Conservation (phyloP, 2,888 invertebrate species). For the Ommatoiulus sabulosus region DNA sequence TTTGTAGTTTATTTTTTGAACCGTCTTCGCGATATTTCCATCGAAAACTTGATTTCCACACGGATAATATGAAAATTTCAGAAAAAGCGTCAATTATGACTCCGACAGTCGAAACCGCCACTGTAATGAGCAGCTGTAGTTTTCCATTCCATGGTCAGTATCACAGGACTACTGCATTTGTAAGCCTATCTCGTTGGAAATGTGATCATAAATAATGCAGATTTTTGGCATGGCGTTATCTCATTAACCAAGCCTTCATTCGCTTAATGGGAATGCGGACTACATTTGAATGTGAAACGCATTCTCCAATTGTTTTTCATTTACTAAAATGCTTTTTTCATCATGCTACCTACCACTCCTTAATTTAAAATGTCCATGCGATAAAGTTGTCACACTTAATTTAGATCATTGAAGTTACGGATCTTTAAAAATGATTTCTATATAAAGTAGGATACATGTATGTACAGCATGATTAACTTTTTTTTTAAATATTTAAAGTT, state of each 20-base stretch:
- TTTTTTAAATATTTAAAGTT: no score
- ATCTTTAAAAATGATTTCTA: not conserved
- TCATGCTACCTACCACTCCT: not conserved
- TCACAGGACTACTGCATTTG: not conserved
- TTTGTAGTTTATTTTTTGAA: no score
- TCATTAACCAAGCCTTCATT: not conserved
- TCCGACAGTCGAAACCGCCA: not conserved
- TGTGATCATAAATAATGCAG: slow-evolving; percentile 4
- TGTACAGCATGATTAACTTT: no score
- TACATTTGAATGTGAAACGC: not conserved
- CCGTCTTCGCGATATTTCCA: no score
- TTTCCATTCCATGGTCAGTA: not conserved
- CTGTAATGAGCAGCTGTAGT: not conserved
- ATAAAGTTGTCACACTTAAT: not conserved
- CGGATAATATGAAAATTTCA: no score
- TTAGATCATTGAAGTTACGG: not conserved
- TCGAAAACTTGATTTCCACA: no score
- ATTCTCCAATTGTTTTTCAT: slow-evolving; percentile 23
- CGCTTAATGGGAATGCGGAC: slow-evolving; percentile 1
- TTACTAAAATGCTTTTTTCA: slow-evolving; percentile 5
- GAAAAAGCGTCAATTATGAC: not conserved
- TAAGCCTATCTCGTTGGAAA: not conserved
- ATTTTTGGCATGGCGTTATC: slow-evolving; percentile 31
- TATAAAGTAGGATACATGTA: no score
- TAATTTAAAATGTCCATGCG: not conserved